These are phyloP conservation scores for Poecilia wingei DNA, from an alignment of 2,797 vertebrate species.

Conservation along the genomic window DNA sequence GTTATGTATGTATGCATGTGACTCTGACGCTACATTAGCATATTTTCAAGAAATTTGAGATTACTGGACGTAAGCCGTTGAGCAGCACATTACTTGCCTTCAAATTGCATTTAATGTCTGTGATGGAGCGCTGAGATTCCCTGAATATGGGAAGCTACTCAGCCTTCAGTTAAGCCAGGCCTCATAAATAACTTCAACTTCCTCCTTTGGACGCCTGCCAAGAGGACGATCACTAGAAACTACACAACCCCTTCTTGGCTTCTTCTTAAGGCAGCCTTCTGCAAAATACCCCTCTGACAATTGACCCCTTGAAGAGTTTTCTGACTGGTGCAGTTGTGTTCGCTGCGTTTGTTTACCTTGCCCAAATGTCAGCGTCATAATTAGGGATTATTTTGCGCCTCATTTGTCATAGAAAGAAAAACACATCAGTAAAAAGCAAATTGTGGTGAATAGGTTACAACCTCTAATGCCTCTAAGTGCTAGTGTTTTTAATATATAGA, in stretches of 20 bases:
- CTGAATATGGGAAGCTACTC: constrained; percentile 58
- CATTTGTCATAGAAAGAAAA: background rate
- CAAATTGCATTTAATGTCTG: constrained; percentile 41
- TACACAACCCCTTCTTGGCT: constrained; percentile 30
- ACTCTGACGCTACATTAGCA: background rate
- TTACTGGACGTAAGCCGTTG: constrained; percentile 2
- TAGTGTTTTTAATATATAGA: background rate
- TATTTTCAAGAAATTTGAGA: background rate
- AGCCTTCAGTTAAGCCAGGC: constrained; percentile 64
- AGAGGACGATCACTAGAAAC: constrained; percentile 46
- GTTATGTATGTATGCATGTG: background rate
- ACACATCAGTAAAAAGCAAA: background rate
- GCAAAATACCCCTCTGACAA: constrained; percentile 72
- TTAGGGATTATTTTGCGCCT: background rate
- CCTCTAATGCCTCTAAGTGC: background rate
- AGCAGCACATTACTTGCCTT: constrained; percentile 33
- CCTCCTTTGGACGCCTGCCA: constrained; percentile 69
- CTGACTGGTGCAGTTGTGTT: background rate
- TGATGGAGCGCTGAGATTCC: constrained; percentile 24
- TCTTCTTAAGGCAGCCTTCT: constrained; percentile 46
- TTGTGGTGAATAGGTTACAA: background rate
- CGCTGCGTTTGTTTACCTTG: background rate
- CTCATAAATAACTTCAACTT: constrained; percentile 73
- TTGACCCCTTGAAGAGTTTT: constrained; percentile 79
- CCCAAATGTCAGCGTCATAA: background rate